Conservation (phyloP, 2,888 invertebrate species). For the Drosophila colorata region DNA sequence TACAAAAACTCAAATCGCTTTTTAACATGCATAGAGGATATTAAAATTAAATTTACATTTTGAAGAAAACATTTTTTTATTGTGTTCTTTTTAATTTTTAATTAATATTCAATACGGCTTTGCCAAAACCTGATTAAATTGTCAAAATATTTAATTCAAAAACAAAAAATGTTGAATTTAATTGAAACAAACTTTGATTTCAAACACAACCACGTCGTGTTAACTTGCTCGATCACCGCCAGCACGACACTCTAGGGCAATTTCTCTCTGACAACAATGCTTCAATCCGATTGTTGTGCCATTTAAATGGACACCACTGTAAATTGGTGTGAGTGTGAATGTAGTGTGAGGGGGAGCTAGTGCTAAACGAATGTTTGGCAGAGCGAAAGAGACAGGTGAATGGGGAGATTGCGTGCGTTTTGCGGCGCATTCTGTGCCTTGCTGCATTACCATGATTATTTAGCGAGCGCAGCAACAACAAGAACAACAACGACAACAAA, state of each 20-base stretch:
- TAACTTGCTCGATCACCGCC: not conserved
- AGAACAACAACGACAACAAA: not conserved
- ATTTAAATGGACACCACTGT: conserved; percentile 51
- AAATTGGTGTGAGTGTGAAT: not conserved
- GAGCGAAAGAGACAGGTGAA: not conserved
- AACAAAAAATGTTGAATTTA: too few relatives aligned
- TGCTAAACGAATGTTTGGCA: not conserved
- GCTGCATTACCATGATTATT: conserved; percentile 46
- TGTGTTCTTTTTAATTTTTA: too few relatives aligned
- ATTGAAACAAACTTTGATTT: too few relatives aligned
- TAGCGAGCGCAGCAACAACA: conserved; percentile 30
- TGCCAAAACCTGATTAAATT: too few relatives aligned
- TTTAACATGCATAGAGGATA: too few relatives aligned
- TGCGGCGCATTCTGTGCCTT: conserved; percentile 36
- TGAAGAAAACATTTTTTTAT: too few relatives aligned
- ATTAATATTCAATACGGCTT: too few relatives aligned
- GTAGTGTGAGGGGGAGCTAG: conserved; percentile 11
- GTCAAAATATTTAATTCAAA: too few relatives aligned
- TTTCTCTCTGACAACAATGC: conserved; percentile 14
- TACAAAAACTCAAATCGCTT: too few relatives aligned
- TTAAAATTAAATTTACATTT: too few relatives aligned
- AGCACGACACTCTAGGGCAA: conserved; percentile 8
- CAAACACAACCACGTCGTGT: not conserved
- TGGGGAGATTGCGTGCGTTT: conserved; percentile 32
- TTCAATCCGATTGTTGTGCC: conserved; percentile 37